Percentiles rank a stretch among this genome's conserved stretches.
Conservation (phyloP, 1,140 invertebrate species). For the Lutraria rhynchaena region DNA sequence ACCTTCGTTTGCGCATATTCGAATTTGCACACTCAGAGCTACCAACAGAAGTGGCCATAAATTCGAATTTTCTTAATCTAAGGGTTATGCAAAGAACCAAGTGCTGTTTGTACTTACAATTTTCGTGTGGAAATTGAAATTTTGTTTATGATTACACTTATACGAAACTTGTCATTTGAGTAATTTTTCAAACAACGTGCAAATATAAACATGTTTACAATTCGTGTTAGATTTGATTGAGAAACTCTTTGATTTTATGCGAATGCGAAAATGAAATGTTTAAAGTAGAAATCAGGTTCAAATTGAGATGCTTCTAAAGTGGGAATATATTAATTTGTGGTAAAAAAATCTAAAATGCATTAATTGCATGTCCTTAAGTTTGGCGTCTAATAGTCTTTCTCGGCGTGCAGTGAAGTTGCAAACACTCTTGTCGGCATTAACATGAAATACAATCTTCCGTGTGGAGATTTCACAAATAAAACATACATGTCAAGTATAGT, state of each 20-base stretch:
- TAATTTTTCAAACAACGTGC: conserved; percentile 35
- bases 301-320: too few relatives aligned
- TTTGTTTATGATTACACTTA: not conserved
- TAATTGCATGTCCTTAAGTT: too few relatives aligned
- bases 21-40: conserved; percentile 31
- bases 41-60: conserved; percentile 21
- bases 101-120: conserved; percentile 20
- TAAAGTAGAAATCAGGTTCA: too few relatives aligned
- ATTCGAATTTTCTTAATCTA: conserved; percentile 32
- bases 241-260: not conserved
- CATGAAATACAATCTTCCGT: too few relatives aligned
- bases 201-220: not conserved
- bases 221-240: not conserved
- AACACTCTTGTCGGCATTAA: too few relatives aligned
- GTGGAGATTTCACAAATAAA: too few relatives aligned
- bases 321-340: too few relatives aligned
- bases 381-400: too few relatives aligned
- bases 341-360: too few relatives aligned
- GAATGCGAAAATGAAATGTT: too few relatives aligned
- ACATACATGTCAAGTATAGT: too few relatives aligned
- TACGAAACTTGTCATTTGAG: not conserved
- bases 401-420: too few relatives aligned
- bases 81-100: conserved; percentile 3
- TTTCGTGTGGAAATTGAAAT: conserved; percentile 12
- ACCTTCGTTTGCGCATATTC: not conserved